Conservation (phyloP, 2,888 invertebrate genomes). For the Synergus itoensis region DNA sequence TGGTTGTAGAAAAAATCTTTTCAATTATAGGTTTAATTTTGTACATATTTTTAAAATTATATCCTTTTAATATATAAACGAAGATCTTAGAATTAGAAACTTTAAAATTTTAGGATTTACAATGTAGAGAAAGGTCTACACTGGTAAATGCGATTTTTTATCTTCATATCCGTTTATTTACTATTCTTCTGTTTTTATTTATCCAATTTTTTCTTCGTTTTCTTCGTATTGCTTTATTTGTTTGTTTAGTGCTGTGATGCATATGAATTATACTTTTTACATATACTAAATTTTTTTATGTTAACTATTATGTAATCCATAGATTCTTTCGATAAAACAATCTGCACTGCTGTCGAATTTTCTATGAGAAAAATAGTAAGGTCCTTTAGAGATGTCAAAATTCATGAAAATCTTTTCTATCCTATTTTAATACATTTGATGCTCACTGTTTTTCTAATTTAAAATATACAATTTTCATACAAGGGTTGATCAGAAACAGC, state of each 20-base stretch:
- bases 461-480: not conserved
- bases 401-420: no score
- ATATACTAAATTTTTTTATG: not conserved
- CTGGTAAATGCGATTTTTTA: slow-evolving; percentile 10
- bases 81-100: not conserved
- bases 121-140: not conserved
- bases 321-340: not conserved
- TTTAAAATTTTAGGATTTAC: not conserved
- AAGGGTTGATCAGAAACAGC: slow-evolving; percentile 10
- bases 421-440: not conserved
- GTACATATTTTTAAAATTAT: slow-evolving; percentile 21
- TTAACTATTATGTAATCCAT: slow-evolving; percentile 1
- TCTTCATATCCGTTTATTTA: not conserved
- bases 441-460: not conserved
- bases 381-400: not conserved
- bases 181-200: not conserved
- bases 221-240: not conserved
- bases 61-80: not conserved
- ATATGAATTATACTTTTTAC: not conserved
- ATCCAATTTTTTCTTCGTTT: not conserved
- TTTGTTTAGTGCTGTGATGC: slow-evolving; percentile 18
- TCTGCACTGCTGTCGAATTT: slow-evolving; percentile 24
- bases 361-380: slow-evolving; percentile 11
- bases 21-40: not conserved
- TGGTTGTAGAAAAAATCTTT: not conserved